Base-by-base conservation (phyloP, 2,113 vertebrate species). In the Scalopus aquaticus region DNA sequence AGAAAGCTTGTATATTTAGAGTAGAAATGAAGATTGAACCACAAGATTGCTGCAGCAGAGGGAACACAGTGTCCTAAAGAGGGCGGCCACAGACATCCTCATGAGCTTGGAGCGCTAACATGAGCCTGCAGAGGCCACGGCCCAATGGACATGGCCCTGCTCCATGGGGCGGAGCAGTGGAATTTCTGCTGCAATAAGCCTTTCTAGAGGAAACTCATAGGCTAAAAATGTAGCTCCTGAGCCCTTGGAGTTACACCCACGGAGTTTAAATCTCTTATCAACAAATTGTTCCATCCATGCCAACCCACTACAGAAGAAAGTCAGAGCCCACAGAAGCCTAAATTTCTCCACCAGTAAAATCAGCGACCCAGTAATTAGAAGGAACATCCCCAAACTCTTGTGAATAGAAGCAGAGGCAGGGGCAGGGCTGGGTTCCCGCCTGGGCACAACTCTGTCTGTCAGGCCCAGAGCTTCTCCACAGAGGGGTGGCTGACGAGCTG, bases 161-260 rank as follows among this genome's bases (percentile, higher is more conserved):
- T 65, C 42, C 77, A 22, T 6, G 20, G 73, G 67, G 32, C 5
- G 35, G 56, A 70, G 37, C 28, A 7, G 19, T 35, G 20, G 26
- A 8, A 56, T 72, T 51, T 60, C 83, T 76, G 77, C 37, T 32
- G 32, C 81, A 39, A 64, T 62, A 42, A 44, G 60, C 37, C n/a
- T 88, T 92, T 74, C n/a, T 28, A 13, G 42, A 91, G 44, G 62
- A 92, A 88, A 95, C 42, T 32, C 58, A 19, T 20, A 62, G n/a
- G 35, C 65, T 91, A n/a, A 72, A 88, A 80, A 30, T 79, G 13
- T 3, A 91, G 67, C 39, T 49, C 30, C 67, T 12, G 7, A 44
- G 16, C 16, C 54, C 65, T 51, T 39, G 16, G 67, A 80, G 32
- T 81, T 88, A 49, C 2, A 46, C 9, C 2, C 7, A 83, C 60